These are phyloP conservation scores for Palythoa heliodiscus DNA, from an alignment of 92 coral and sea anemone genomes.

Conservation along the genomic window DNA sequence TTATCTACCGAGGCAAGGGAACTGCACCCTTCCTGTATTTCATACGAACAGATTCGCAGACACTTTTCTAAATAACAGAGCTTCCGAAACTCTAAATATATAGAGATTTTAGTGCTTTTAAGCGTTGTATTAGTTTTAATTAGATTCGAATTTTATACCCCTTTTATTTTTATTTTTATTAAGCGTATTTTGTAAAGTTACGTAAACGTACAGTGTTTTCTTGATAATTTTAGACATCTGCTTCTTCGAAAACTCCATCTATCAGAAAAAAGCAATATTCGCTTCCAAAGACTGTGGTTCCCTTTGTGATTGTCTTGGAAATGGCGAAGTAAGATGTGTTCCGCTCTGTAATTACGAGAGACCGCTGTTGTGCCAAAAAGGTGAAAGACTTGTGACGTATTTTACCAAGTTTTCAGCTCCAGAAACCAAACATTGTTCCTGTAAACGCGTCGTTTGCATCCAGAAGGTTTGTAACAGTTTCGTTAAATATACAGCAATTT, in stretches of 20 bases:
- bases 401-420: constrained; percentile 2
- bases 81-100: too few species aligned
- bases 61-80: too few species aligned
- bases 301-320: constrained; percentile 17
- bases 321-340: constrained; percentile 16
- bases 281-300: background rate
- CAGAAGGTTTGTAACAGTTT: background rate
- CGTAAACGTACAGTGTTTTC: background rate
- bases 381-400: background rate
- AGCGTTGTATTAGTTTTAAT: too few species aligned
- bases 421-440: constrained; percentile 18
- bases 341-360: constrained; percentile 26
- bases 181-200: too few species aligned
- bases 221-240: constrained; percentile 20
- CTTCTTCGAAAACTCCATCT: constrained; percentile 34
- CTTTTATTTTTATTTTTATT: too few species aligned
- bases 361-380: background rate
- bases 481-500: background rate
- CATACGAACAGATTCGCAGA: too few species aligned
- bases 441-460: constrained; percentile 6
- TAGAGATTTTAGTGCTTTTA: too few species aligned
- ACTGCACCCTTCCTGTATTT: too few species aligned
- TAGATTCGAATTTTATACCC: too few species aligned
- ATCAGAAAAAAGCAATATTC: constrained; percentile 14
- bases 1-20: too few species aligned